phyloP scores from a whole-genome alignment of 2,888 invertebrate species.

The Troilus luridus region DNA sequence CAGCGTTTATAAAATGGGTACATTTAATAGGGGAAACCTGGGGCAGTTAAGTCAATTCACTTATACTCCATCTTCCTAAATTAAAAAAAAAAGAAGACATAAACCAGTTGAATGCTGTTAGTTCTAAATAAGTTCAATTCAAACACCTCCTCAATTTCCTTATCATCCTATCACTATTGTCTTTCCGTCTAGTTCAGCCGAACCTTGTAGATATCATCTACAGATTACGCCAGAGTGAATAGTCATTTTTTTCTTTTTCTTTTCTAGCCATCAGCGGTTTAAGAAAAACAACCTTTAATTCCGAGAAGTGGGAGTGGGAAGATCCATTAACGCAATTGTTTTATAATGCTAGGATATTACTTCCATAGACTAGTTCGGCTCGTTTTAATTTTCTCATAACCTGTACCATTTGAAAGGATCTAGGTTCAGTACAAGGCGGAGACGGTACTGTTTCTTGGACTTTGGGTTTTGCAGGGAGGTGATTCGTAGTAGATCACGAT shows the following conservation, averaged over 20 bases:
- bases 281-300: slow-evolving; percentile 21
- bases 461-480: too few relatives aligned
- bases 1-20: too few relatives aligned
- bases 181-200: neutral
- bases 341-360: neutral
- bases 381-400: neutral
- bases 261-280: neutral
- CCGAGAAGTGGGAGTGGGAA: neutral
- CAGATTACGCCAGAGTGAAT: neutral
- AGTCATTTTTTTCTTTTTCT: neutral
- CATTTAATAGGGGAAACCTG: too few relatives aligned
- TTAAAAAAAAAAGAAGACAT: too few relatives aligned
- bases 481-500: too few relatives aligned
- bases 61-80: too few relatives aligned
- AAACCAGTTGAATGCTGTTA: neutral
- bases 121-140: neutral
- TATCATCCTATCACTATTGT: neutral
- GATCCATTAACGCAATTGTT: neutral
- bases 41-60: too few relatives aligned
- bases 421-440: too few relatives aligned
- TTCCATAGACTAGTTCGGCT: neutral
- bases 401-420: too few relatives aligned
- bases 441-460: too few relatives aligned
- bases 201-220: neutral
- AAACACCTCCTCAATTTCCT: neutral